These are phyloP conservation scores for Limanda limanda DNA, from an alignment of 2,113 vertebrate genomes.

Conservation along the genomic window DNA sequence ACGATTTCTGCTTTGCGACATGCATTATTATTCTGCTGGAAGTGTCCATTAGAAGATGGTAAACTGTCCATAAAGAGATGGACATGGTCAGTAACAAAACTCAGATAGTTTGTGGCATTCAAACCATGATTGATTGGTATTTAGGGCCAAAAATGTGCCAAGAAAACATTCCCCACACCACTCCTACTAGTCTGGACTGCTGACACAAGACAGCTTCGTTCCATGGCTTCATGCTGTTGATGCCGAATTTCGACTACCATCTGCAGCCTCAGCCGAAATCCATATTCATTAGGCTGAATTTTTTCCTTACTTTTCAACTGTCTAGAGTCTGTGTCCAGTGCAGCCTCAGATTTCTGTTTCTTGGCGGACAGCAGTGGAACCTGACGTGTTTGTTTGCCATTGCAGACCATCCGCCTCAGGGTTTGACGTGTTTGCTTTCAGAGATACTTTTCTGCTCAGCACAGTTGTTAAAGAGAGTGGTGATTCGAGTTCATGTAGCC, in stretches of 20 bases:
- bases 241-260: background rate
- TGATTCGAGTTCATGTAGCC: background rate
- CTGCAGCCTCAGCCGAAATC: background rate
- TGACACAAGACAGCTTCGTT: background rate
- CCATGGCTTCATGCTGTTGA: background rate
- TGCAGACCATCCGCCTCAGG: background rate
- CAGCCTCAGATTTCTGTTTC: slow-evolving; percentile 1
- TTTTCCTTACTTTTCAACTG: background rate
- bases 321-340: background rate
- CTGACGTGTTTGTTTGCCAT: background rate
- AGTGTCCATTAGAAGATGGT: background rate
- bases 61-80: background rate
- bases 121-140: background rate
- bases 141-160: background rate
- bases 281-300: background rate
- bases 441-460: background rate
- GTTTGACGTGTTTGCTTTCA: background rate
- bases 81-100: background rate
- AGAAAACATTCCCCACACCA: background rate
- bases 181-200: background rate
- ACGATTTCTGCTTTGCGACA: no score
- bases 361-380: background rate
- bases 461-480: background rate
- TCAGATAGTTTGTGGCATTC: background rate
- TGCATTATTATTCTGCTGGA: background rate